Conservation (phyloP, 2,797 vertebrate genomes). For the Poeciliopsis paucimaculata region DNA sequence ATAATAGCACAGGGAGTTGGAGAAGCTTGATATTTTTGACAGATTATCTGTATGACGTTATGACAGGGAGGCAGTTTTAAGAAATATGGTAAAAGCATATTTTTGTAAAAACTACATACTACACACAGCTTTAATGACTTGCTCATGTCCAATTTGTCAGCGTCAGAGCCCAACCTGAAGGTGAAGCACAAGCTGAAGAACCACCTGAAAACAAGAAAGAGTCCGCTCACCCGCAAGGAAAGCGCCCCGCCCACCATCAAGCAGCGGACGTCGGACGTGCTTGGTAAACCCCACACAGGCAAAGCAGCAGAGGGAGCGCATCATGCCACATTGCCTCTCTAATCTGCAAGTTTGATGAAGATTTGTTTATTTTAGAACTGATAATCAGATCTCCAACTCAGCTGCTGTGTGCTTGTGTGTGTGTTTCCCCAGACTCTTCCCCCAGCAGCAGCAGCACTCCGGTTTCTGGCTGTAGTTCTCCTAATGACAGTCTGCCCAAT, state of each 20-base stretch:
- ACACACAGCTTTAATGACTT: neutral
- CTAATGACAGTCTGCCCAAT: conserved; percentile 89
- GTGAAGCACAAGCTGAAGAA: conserved; percentile 95
- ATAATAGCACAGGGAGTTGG: too few relatives aligned
- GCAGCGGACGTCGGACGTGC: conserved; percentile 84
- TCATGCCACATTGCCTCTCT: neutral
- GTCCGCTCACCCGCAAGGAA: conserved; percentile 93
- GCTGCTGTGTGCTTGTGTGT: neutral
- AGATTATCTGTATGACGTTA: too few relatives aligned
- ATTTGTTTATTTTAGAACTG: neutral
- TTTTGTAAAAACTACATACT: too few relatives aligned
- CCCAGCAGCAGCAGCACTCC: conserved; percentile 97
- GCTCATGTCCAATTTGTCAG: conserved; percentile 59
- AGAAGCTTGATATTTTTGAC: too few relatives aligned
- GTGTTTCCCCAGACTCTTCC: conserved; percentile 86
- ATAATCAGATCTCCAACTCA: neutral
- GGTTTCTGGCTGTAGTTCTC: conserved; percentile 93
- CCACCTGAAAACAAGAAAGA: conserved; percentile 92
- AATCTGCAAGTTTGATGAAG: neutral
- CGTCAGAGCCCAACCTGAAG: conserved; percentile 96
- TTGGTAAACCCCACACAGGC: conserved; percentile 77
- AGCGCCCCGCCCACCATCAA: conserved; percentile 89
- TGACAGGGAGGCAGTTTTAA: too few relatives aligned
- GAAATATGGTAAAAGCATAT: too few relatives aligned
- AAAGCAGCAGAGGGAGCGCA: conserved; percentile 1